phyloP scores from a whole-genome alignment of 2,888 invertebrate species.

The Rhodophaea formosa region DNA sequence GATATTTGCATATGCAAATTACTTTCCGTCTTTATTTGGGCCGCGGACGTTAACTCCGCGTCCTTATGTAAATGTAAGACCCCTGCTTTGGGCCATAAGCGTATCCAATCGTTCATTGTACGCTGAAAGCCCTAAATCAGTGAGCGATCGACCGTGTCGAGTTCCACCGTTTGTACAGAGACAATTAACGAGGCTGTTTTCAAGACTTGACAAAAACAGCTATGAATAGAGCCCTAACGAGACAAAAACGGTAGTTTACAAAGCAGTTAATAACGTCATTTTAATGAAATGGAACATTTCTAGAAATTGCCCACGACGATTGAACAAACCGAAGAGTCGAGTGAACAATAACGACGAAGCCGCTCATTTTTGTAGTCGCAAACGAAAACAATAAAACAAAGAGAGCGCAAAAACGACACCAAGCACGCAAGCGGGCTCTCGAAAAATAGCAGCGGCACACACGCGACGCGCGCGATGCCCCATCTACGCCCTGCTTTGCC shows the following conservation, averaged over 20 bases:
- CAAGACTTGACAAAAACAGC: conserved; percentile 45
- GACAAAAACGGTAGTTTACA: conserved; percentile 47
- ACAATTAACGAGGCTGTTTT: conserved; percentile 47
- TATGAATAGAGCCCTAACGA: conserved; percentile 57
- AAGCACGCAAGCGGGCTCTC: conserved; percentile 66
- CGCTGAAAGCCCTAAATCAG: conserved; percentile 43
- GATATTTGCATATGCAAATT: conserved; percentile 79
- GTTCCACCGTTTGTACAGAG: conserved; percentile 36
- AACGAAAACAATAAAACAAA: conserved; percentile 72
- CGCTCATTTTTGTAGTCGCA: conserved; percentile 65
- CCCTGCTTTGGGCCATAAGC: conserved; percentile 46
- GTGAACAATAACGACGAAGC: conserved; percentile 64
- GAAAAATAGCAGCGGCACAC: conserved; percentile 63
- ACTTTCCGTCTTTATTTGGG: conserved; percentile 74
- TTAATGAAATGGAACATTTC: conserved; percentile 44
- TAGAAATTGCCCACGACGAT: conserved; percentile 47
- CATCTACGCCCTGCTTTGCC: conserved; percentile 26
- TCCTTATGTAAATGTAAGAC: conserved; percentile 64
- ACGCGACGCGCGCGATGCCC: conserved; percentile 48
- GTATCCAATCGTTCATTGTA: conserved; percentile 48
- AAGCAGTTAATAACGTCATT: conserved; percentile 52
- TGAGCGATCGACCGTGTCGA: conserved; percentile 36
- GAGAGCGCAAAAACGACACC: conserved; percentile 64
- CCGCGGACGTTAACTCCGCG: conserved; percentile 64
- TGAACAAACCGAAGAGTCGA: conserved; percentile 50